Percentiles rank a stretch among this genome's conserved stretches.
phyloP scores from a whole-genome alignment of 1,140 invertebrate species.

The Zaprionus ghesquierei region DNA sequence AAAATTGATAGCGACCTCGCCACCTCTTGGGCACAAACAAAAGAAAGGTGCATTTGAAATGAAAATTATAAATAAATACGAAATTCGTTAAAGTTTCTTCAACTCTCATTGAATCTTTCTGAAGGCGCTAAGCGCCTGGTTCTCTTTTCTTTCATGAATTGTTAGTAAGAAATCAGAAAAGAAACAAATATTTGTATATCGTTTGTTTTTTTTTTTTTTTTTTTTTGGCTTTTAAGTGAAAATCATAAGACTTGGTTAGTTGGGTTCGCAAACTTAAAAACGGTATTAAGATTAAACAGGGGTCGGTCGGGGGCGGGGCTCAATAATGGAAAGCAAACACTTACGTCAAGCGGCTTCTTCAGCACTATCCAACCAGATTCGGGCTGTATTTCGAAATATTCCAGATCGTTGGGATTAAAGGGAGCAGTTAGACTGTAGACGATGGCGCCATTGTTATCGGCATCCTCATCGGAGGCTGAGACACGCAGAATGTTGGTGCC shows the following conservation, averaged over 20 bases:
- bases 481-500: constrained; percentile 96
- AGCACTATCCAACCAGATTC: constrained; percentile 98
- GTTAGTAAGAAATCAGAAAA: constrained; percentile 63
- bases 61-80: constrained; percentile 47
- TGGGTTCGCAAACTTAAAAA: constrained; percentile 54
- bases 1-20: constrained; percentile 6
- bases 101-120: constrained; percentile 14
- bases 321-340: constrained; percentile 84
- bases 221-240: constrained; percentile 27
- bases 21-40: constrained; percentile 34
- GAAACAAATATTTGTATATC: constrained; percentile 8
- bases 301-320: background rate
- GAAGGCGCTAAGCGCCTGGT: constrained; percentile 37
- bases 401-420: constrained; percentile 92
- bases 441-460: constrained; percentile 97
- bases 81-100: constrained; percentile 9
- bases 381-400: constrained; percentile 97
- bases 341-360: constrained; percentile 97
- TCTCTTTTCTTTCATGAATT: constrained; percentile 34
- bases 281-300: constrained; percentile 10
- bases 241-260: constrained; percentile 68
- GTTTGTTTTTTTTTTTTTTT: background rate
- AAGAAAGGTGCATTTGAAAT: constrained; percentile 74
- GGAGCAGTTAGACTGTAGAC: constrained; percentile 94
- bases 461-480: constrained; percentile 97